phyloP scores from a whole-genome alignment of 2,113 vertebrate species.

The Tauraco erythrolophus region DNA sequence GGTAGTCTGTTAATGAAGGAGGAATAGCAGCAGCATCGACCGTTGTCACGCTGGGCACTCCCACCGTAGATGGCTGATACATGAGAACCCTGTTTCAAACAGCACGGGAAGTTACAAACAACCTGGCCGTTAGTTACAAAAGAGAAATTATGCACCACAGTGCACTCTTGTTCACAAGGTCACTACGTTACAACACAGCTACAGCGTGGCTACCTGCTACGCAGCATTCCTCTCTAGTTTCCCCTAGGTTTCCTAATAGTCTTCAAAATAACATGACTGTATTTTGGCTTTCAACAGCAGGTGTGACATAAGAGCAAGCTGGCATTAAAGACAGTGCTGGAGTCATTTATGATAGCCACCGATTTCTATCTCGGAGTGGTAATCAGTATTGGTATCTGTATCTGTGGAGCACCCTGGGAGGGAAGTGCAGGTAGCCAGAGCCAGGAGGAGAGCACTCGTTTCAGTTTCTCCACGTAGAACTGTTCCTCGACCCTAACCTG shows the following conservation, averaged over 20 bases:
- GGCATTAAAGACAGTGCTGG: conserved; percentile 37
- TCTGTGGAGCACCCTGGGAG: neutral
- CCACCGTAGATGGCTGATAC: conserved; percentile 89
- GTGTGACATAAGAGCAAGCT: conserved; percentile 22
- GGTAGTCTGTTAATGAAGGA: conserved; percentile 89
- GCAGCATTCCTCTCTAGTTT: conserved; percentile 33
- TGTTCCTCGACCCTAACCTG: neutral
- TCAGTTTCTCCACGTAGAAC: neutral
- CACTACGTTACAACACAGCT: neutral
- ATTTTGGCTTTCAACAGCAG: conserved; percentile 37
- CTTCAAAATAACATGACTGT: conserved; percentile 37
- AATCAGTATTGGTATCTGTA: neutral
- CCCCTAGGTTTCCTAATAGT: conserved; percentile 44
- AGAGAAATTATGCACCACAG: neutral
- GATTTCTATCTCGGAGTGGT: too few relatives aligned
- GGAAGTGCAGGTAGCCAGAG: neutral
- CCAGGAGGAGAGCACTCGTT: accelerated
- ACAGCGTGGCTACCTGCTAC: conserved; percentile 8
- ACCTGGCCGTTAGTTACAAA: conserved; percentile 32
- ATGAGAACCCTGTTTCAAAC: conserved; percentile 87
- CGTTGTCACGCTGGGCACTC: conserved; percentile 85
- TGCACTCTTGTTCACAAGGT: neutral
- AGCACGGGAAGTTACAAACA: conserved; percentile 66
- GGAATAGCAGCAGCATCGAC: conserved; percentile 87
- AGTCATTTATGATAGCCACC: neutral